phyloP scores from a whole-genome alignment of 2,888 invertebrate species.

The Eustalomyia histrio region DNA sequence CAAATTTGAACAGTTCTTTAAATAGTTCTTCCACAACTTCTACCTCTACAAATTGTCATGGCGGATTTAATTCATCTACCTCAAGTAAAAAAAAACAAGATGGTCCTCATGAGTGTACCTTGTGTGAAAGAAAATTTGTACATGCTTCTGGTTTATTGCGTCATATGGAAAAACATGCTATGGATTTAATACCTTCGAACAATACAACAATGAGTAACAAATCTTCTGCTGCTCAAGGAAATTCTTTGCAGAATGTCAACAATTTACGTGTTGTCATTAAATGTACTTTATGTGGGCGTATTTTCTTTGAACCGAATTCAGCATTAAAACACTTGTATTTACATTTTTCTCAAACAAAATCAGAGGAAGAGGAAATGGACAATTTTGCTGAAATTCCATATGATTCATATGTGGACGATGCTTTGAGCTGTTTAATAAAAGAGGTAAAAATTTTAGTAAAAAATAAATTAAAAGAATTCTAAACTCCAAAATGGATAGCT shows the following conservation, averaged over 20 bases:
- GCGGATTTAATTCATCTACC: not conserved
- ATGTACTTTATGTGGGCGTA: constrained; percentile 75
- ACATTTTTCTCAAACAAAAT: constrained; percentile 68
- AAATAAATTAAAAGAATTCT: not conserved
- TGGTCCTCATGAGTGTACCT: constrained; percentile 76
- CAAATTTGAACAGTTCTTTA: constrained; percentile 8
- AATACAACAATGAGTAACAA: constrained; percentile 51
- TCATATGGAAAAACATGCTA: constrained; percentile 79
- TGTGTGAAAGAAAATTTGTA: constrained; percentile 79
- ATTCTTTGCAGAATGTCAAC: constrained; percentile 60
- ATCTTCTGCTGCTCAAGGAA: constrained; percentile 44
- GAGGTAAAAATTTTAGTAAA: constrained; percentile 60
- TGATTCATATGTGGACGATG: constrained; percentile 69
- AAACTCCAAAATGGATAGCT: no score
- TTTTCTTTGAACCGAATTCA: constrained; percentile 71
- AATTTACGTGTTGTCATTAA: constrained; percentile 73
- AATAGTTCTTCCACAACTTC: constrained; percentile 27
- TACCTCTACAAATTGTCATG: not conserved
- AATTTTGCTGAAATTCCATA: constrained; percentile 69
- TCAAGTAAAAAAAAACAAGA: constrained; percentile 69
- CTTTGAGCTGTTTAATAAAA: constrained; percentile 64
- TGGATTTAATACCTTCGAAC: constrained; percentile 74
- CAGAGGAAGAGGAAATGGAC: constrained; percentile 66
- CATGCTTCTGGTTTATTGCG: constrained; percentile 77
- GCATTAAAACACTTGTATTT: constrained; percentile 72